Percentiles rank a stretch among this genome's conserved stretches.
Conservation (phyloP, 2,797 vertebrate genomes). For the Crypturellus tataupa region DNA sequence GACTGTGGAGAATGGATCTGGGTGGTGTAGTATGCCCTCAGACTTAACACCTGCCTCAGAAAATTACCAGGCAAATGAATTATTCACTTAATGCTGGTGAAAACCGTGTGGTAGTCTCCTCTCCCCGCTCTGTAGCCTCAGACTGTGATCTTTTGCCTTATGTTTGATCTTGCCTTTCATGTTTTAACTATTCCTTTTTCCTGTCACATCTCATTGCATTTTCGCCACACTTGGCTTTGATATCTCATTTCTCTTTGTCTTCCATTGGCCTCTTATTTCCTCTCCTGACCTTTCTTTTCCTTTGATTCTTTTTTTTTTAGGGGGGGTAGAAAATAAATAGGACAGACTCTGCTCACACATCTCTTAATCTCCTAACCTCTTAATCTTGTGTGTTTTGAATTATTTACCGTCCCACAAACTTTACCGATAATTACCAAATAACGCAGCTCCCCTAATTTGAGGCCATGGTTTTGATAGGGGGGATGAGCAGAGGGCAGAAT, state of each 20-base stretch:
- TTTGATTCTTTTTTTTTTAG: not conserved
- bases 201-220: not conserved
- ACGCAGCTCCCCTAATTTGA: accelerated
- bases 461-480: not conserved
- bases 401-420: not conserved
- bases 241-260: slow-evolving; percentile 17
- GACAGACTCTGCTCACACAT: not conserved
- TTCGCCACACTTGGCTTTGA: not conserved
- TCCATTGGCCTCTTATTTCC: not conserved
- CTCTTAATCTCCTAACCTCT: too few species aligned
- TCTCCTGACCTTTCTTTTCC: not conserved
- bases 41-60: not conserved
- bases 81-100: not conserved
- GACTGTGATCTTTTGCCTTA: slow-evolving; percentile 45
- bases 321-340: not conserved
- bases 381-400: not conserved
- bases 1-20: not conserved
- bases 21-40: not conserved
- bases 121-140: not conserved
- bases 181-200: slow-evolving; percentile 36
- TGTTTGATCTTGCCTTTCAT: slow-evolving; percentile 46
- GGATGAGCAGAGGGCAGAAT: not conserved
- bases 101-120: not conserved
- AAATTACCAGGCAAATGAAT: not conserved
- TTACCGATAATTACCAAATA: not conserved